phyloP scores from a whole-genome alignment of 2,797 vertebrate genomes.

The Gallinago nigripennis region DNA sequence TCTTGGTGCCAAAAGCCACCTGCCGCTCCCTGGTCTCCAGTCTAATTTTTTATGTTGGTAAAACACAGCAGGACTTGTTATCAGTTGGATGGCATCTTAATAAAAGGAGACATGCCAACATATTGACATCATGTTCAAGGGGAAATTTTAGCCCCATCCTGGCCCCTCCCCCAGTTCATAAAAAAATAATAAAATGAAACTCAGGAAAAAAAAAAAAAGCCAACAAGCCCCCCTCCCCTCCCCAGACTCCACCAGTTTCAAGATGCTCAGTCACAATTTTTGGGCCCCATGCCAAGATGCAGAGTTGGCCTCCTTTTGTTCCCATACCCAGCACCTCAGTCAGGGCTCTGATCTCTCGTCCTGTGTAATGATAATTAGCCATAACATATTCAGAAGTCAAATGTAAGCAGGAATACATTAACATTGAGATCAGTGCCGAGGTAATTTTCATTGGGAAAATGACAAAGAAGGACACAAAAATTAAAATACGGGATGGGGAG shows the following conservation, averaged over 20 bases:
- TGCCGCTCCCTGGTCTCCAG: conserved; percentile 96
- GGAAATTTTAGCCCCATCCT: conserved; percentile 85
- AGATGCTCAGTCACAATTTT: conserved; percentile 72
- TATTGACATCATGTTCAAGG: conserved; percentile 99
- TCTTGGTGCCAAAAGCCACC: conserved; percentile 99
- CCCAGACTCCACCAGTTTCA: conserved; percentile 60
- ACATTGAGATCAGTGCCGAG: conserved; percentile 84
- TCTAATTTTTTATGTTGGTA: conserved; percentile 99
- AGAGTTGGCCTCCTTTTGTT: conserved; percentile 89
- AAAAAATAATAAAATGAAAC: conserved; percentile 52
- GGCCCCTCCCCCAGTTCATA: conserved; percentile 51
- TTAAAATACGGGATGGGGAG: not conserved
- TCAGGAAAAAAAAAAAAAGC: not conserved
- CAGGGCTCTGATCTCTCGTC: conserved; percentile 84
- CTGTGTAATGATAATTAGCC: conserved; percentile 94
- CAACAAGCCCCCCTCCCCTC: not conserved
- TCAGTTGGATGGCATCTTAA: conserved; percentile 98
- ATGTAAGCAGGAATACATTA: conserved; percentile 95
- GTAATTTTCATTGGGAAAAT: conserved; percentile 77
- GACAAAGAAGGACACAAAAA: conserved; percentile 78
- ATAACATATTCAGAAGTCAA: conserved; percentile 97
- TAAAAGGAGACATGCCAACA: conserved; percentile 98
- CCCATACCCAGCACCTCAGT: conserved; percentile 77
- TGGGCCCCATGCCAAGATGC: conserved; percentile 85
- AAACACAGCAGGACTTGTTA: conserved; percentile 99